Base-by-base conservation (phyloP, 2,113 vertebrate genomes). In the Brachyistius frenatus region DNA sequence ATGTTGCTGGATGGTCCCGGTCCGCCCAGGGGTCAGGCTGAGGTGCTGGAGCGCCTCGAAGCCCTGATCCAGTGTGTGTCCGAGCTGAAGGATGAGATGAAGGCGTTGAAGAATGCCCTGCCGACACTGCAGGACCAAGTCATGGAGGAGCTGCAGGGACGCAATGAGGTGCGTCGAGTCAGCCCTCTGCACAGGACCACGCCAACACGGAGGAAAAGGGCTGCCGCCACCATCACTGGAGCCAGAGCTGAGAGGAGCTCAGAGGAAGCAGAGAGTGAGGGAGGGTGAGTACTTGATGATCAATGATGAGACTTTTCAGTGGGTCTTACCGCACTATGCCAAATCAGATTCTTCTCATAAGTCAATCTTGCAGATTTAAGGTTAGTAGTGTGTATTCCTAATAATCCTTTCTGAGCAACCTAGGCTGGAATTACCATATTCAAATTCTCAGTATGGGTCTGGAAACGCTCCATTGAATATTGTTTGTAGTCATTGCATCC, bases 221-320 rank as follows among this genome's bases (percentile, higher is more conserved):
- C 89, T 0, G 73, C 86, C 0, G 91, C 89, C 14, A 1, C 82
- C 4, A 14, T 92, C 7, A 0, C 80, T 0, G 53, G 23, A 0
- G 37, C 72, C 76, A 91, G 86, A 83, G 86, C 78, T 11, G 93
- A 93, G 54, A 95, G 93, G 56, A 98, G 97, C 88, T 99, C 98
- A 56, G 98, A 98, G 89, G 98, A 99, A 50, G 96, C 95, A 0
- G 98, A 99, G 91, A 99, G 98, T 76, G 98, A 99, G 93, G 97
- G 96, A 91, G 97, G 97, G 98, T 99, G 86, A 97, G 98, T 95
- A 49, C 35, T 15, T 53, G 31, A 31, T 71, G 16, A 8, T 44
- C 23, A 39, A 11, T 36, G 37, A 46, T 55, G 11, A 30, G 5
- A 33, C 13, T 6, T 23, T 23, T 23, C 23, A 23, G 23, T 23